A percentile compares a stretch with the other conserved stretches of the same genome.
Evolutionary conservation across 2,888 invertebrate genomes (phyloP).

Genomic region (Didymodactylos carnosus): DNA sequence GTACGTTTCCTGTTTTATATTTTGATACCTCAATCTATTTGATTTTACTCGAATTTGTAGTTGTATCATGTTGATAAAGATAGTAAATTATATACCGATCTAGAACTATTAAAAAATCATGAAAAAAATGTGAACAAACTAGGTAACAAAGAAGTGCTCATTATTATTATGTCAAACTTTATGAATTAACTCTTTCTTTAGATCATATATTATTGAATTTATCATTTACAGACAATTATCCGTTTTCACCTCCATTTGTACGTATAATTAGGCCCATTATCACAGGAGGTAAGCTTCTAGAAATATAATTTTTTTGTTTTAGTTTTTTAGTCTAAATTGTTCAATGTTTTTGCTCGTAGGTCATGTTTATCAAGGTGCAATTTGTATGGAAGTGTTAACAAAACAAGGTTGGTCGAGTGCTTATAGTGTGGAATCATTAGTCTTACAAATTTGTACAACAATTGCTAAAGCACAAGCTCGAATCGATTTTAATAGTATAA

Average conservation of each 20-base stretch:
- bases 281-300: too few relatives aligned
- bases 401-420: conserved; percentile 98
- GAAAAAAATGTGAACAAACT: conserved; percentile 61
- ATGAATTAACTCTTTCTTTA: too few relatives aligned
- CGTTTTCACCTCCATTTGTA: conserved; percentile 95
- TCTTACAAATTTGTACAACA: conserved; percentile 96
- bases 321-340: too few relatives aligned
- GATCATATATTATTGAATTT: conserved; percentile 74
- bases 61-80: conserved; percentile 62
- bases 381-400: conserved; percentile 75
- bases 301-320: too few relatives aligned
- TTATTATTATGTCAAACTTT: too few relatives aligned
- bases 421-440: conserved; percentile 92
- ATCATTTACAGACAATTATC: conserved; percentile 91
- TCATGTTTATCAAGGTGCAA: conserved; percentile 68
- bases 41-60: not conserved
- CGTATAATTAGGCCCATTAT: too few relatives aligned
- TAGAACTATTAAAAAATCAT: conserved; percentile 71
- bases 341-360: too few relatives aligned
- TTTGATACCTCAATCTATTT: too few relatives aligned
- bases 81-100: conserved; percentile 78
- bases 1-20: conserved; percentile 40
- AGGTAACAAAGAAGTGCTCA: too few relatives aligned
- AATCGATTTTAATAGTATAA: not conserved
- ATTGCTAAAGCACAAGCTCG: conserved; percentile 60